These are phyloP conservation scores for Hylaeus anthracinus DNA, from an alignment of 1,140 invertebrate genomes.

Conservation along the genomic window DNA sequence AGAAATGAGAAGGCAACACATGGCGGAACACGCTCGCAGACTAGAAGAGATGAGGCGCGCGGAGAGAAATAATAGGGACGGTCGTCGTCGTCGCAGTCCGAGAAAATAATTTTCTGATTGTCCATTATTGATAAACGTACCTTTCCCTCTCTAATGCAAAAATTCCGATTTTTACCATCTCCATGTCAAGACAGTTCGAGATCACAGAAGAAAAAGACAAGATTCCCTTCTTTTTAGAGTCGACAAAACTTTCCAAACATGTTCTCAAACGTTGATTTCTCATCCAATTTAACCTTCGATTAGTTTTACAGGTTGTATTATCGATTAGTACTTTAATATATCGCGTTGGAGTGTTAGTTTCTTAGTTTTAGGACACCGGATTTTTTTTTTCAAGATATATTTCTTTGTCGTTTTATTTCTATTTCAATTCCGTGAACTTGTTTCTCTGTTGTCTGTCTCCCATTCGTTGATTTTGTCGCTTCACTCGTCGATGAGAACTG, in stretches of 20 bases:
- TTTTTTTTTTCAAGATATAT: background rate
- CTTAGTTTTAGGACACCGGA: constrained; percentile 11
- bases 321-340: constrained; percentile 9
- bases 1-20: constrained; percentile 90
- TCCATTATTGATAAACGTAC: constrained; percentile 51
- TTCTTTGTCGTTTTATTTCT: constrained; percentile 23
- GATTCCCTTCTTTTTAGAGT: constrained; percentile 8
- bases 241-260: background rate
- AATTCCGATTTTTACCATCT: constrained; percentile 14
- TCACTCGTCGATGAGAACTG: constrained; percentile 7
- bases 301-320: background rate
- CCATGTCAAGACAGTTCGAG: background rate
- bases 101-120: constrained; percentile 75
- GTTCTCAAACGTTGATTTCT: constrained; percentile 8
- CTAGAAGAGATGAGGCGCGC: constrained; percentile 86
- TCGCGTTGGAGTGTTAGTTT: constrained; percentile 1
- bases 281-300: background rate
- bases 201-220: constrained; percentile 4
- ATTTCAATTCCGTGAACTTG: background rate
- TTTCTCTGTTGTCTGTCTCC: constrained; percentile 15
- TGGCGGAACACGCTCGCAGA: constrained; percentile 91
- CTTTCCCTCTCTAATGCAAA: constrained; percentile 52
- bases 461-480: background rate
- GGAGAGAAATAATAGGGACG: constrained; percentile 75
- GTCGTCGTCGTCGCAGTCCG: constrained; percentile 77